Evolutionary conservation across 92 coral and sea anemone species (phyloP).

Genomic region (Phenganax subtilis): DNA sequence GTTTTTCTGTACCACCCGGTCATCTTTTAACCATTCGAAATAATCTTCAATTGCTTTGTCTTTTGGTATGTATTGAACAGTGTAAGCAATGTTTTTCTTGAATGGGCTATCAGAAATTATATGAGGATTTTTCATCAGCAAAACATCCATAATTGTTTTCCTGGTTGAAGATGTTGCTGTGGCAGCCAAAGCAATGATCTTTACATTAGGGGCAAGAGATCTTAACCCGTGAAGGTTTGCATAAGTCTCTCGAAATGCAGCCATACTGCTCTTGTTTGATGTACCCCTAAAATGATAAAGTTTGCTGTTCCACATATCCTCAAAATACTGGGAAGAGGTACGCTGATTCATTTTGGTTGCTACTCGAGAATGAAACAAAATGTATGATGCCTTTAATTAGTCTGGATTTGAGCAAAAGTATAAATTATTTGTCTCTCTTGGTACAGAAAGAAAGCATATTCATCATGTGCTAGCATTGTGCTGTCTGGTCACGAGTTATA

Average conservation of each 20-base stretch:
- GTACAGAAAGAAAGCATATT: no score
- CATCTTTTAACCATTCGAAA: conserved; percentile 55
- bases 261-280: conserved; percentile 47
- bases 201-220: conserved; percentile 46
- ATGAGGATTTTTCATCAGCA: conserved; percentile 52
- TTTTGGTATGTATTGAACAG: conserved; percentile 50
- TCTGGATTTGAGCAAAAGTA: no score
- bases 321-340: no score
- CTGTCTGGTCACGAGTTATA: no score
- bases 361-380: no score
- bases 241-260: conserved; percentile 53
- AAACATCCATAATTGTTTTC: conserved; percentile 47
- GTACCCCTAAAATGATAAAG: conserved; percentile 50
- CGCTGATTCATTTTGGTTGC: no score
- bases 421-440: no score
- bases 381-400: no score
- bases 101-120: conserved; percentile 49
- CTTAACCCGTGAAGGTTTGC: conserved; percentile 52
- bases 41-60: conserved; percentile 40
- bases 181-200: conserved; percentile 55
- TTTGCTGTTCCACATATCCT: no score
- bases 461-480: no score
- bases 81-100: conserved; percentile 55
- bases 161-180: conserved; percentile 51
- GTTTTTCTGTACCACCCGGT: conserved; percentile 25